Percentiles rank a stretch among this genome's conserved stretches.
Conservation (phyloP, 1,140 invertebrate genomes). For the Cyphomyrmex costatus region DNA sequence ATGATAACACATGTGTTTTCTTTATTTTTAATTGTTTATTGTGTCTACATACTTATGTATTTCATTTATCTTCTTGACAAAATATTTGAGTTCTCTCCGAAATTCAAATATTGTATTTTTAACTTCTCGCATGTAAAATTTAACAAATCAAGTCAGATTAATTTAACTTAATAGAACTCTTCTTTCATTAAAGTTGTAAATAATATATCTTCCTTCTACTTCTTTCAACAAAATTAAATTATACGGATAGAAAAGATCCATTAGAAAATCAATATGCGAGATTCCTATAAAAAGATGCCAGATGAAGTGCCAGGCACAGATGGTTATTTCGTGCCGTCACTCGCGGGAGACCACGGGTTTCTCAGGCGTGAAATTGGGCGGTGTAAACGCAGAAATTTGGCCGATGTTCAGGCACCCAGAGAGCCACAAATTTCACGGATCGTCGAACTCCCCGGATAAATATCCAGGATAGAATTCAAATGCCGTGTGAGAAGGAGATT, state of each 20-base stretch:
- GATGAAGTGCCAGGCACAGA: background rate
- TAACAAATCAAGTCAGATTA: background rate
- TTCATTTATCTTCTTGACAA: background rate
- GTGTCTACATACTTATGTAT: background rate
- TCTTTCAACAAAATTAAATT: background rate
- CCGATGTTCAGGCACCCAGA: background rate
- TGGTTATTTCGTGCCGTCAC: background rate
- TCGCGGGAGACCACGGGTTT: background rate
- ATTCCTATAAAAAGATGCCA: background rate
- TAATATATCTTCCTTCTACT: background rate
- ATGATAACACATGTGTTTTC: background rate
- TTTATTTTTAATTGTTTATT: background rate
- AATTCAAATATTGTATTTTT: background rate
- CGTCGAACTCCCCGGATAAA: conserved; percentile 24
- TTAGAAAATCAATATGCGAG: conserved; percentile 5
- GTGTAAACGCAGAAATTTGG: conserved; percentile 3
- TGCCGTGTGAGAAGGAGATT: background rate
- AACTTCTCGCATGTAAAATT: background rate
- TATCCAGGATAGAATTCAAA: conserved; percentile 25
- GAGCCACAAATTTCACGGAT: conserved; percentile 51
- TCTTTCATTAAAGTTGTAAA: too few species aligned
- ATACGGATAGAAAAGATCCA: background rate
- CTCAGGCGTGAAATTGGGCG: conserved; percentile 29
- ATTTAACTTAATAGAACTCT: background rate
- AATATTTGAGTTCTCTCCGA: background rate